A percentile compares a stretch with the other conserved stretches of the same genome.
Conservation (phyloP, 2,888 invertebrate genomes). For the Rhagophthalmus giganteus region DNA sequence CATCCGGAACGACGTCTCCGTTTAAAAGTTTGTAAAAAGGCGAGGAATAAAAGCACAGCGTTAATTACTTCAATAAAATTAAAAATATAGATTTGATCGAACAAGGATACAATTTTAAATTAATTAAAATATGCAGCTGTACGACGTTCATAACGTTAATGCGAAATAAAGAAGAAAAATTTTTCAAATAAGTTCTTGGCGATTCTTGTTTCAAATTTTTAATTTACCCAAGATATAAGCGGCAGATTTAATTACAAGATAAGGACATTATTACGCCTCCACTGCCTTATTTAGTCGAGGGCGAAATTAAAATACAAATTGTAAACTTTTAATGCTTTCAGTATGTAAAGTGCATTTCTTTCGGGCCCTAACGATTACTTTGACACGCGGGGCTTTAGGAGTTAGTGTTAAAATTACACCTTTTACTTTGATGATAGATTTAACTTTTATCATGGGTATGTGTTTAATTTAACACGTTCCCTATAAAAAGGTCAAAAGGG, state of each 20-base stretch:
- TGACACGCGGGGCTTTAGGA: not conserved
- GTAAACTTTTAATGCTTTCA: constrained; percentile 19
- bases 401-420: not conserved
- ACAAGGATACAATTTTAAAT: no score
- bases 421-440: constrained; percentile 23
- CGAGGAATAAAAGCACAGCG: no score
- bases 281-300: constrained; percentile 33
- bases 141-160: no score
- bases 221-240: constrained; percentile 39
- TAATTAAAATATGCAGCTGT: no score
- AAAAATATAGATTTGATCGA: no score
- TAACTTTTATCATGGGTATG: constrained; percentile 7
- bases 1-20: no score
- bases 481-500: constrained; percentile 42
- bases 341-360: constrained; percentile 19
- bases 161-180: no score
- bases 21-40: no score
- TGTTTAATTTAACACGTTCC: constrained; percentile 47
- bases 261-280: constrained; percentile 41
- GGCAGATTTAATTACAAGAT: constrained; percentile 47
- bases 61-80: no score
- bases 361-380: no score
- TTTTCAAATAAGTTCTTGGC: no score
- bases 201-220: constrained; percentile 31
- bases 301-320: constrained; percentile 42